phyloP scores from a whole-genome alignment of 2,888 invertebrate species.

The Cantharis nigra region DNA sequence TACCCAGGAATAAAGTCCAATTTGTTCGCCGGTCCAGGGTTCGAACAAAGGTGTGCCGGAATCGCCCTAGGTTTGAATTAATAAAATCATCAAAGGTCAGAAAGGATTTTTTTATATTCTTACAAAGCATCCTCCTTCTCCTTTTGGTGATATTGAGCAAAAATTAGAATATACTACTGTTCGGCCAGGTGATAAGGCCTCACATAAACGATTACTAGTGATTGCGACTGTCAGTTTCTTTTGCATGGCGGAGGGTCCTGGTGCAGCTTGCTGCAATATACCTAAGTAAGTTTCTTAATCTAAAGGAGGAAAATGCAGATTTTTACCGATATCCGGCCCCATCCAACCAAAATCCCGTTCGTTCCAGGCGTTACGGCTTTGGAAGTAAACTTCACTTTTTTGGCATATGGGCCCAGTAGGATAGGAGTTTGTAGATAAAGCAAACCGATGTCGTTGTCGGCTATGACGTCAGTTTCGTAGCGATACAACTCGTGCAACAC shows the following conservation, averaged over 20 bases:
- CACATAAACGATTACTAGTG: neutral
- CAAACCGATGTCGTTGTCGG: neutral
- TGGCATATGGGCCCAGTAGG: neutral
- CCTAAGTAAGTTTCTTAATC: neutral
- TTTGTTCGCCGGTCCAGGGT: neutral
- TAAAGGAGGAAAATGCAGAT: neutral
- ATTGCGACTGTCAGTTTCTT: neutral
- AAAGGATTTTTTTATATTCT: neutral
- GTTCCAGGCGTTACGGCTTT: neutral
- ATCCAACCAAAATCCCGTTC: neutral
- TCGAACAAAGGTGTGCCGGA: neutral
- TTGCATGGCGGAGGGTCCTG: neutral
- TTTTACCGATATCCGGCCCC: neutral
- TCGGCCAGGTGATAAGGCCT: neutral
- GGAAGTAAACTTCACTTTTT: neutral
- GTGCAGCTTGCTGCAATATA: neutral
- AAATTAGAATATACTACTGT: neutral
- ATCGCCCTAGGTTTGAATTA: neutral
- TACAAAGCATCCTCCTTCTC: neutral
- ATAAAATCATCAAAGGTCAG: neutral
- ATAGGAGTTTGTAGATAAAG: neutral
- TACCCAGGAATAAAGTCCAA: neutral
- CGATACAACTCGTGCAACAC: neutral
- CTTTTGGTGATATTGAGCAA: neutral
- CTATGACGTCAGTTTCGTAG: neutral